Conservation (phyloP, 2,888 invertebrate genomes). For the Spodoptera littoralis region DNA sequence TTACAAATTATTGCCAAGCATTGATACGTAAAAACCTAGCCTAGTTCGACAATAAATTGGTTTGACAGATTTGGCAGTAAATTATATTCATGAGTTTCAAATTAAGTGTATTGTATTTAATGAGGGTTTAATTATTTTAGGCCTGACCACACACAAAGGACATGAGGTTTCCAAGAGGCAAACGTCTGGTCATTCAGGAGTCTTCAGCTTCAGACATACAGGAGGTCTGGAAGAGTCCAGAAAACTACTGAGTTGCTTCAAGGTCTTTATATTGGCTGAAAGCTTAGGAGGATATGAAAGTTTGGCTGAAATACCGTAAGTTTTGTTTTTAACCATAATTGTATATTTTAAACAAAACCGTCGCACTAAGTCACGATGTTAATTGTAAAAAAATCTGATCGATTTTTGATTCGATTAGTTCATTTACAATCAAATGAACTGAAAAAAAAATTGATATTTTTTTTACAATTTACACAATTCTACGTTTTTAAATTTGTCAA, state of each 20-base stretch:
- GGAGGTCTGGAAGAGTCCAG: slow-evolving; percentile 92
- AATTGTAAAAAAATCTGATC: no score
- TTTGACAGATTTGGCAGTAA: neutral
- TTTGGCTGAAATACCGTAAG: slow-evolving; percentile 97
- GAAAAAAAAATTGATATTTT: no score
- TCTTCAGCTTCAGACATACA: slow-evolving; percentile 96
- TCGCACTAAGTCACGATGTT: no score
- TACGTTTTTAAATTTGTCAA: no score
- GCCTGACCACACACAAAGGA: slow-evolving; percentile 16
- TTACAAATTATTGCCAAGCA: no score
- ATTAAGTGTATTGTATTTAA: neutral
- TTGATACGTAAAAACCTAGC: no score
- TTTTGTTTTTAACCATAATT: slow-evolving; percentile 50
- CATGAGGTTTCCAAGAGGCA: slow-evolving; percentile 94
- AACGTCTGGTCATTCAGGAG: slow-evolving; percentile 96
- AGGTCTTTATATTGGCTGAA: slow-evolving; percentile 96
- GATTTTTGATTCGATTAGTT: no score
- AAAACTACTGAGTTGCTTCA: slow-evolving; percentile 92
- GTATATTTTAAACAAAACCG: no score
- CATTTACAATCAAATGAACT: no score
- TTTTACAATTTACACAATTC: no score
- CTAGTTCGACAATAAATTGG: no score
- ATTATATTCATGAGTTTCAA: neutral
- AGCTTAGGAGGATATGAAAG: slow-evolving; percentile 98
- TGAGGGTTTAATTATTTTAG: slow-evolving; percentile 19